A percentile compares a stretch with the other conserved stretches of the same genome.
These are phyloP conservation scores for Leptoclinus maculatus DNA, from an alignment of 2,797 vertebrate genomes.

Conservation along the genomic window DNA sequence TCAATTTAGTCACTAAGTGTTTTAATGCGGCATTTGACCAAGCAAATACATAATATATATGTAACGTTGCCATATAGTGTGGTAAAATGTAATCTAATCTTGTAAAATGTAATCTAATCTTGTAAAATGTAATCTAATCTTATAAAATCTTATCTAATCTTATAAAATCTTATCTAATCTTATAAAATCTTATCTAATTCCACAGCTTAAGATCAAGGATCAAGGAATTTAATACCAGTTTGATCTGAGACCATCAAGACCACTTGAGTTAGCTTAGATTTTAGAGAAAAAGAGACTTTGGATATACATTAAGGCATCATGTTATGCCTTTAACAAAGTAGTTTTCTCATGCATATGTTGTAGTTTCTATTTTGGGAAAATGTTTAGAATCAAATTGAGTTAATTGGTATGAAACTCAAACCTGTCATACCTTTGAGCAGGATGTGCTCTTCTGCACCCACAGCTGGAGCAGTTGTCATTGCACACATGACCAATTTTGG, in stretches of 20 bases:
- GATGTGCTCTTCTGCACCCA: not conserved
- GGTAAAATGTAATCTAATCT: too few relatives aligned
- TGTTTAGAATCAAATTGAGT: too few relatives aligned
- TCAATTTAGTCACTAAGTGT: not conserved
- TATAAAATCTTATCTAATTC: not conserved
- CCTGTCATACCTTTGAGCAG: not conserved
- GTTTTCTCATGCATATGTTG: not conserved
- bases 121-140: too few relatives aligned
- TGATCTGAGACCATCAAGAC: not conserved
- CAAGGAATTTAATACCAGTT: not conserved
- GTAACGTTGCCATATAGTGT: not conserved
- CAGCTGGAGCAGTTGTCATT: not conserved
- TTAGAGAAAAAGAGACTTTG: not conserved
- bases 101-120: too few relatives aligned
- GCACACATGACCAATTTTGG: slow-evolving; percentile 58
- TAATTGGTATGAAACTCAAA: not conserved
- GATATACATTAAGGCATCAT: not conserved
- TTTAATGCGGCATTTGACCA: not conserved
- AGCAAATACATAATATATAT: not conserved
- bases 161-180: too few relatives aligned
- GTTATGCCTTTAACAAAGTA: not conserved
- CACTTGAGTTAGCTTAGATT: not conserved
- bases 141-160: too few relatives aligned
- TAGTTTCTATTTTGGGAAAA: too few relatives aligned
- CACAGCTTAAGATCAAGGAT: not conserved